phyloP scores from a whole-genome alignment of 2,797 vertebrate species.

The Mycteria americana region DNA sequence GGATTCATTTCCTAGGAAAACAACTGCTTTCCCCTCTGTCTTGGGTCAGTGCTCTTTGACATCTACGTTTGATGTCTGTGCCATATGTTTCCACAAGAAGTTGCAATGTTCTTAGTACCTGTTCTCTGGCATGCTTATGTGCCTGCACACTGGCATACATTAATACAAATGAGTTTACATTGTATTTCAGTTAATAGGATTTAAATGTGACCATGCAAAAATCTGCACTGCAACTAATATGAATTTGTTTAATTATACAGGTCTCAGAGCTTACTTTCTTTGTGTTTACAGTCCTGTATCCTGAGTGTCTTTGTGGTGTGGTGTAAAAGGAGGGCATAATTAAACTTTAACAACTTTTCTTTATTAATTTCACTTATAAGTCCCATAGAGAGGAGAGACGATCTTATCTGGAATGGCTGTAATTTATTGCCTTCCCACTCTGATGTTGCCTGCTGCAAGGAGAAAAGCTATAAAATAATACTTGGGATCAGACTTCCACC shows the following conservation, averaged over 20 bases:
- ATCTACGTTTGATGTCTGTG: not conserved
- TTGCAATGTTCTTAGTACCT: not conserved
- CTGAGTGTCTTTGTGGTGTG: not conserved
- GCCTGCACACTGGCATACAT: not conserved
- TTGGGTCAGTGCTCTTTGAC: not conserved
- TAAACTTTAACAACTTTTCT: constrained; percentile 4
- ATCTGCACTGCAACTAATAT: not conserved
- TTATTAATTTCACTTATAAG: not conserved
- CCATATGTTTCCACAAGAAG: not conserved
- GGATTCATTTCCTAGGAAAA: not conserved
- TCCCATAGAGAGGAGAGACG: not conserved
- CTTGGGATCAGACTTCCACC: not conserved
- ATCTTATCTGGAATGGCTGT: not conserved
- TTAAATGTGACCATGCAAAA: constrained; percentile 6
- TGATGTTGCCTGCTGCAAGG: not conserved
- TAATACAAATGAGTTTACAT: constrained; percentile 26
- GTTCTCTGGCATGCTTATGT: not conserved
- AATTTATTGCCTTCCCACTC: not conserved
- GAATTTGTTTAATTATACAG: not conserved
- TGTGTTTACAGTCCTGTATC: not conserved
- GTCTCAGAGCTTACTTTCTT: not conserved
- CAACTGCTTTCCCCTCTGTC: not conserved
- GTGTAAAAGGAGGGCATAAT: not conserved
- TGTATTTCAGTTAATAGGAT: constrained; percentile 1
- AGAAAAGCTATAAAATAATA: not conserved